These are phyloP conservation scores for Ifrita kowaldi DNA, from an alignment of 2,113 vertebrate genomes.

Conservation along the genomic window DNA sequence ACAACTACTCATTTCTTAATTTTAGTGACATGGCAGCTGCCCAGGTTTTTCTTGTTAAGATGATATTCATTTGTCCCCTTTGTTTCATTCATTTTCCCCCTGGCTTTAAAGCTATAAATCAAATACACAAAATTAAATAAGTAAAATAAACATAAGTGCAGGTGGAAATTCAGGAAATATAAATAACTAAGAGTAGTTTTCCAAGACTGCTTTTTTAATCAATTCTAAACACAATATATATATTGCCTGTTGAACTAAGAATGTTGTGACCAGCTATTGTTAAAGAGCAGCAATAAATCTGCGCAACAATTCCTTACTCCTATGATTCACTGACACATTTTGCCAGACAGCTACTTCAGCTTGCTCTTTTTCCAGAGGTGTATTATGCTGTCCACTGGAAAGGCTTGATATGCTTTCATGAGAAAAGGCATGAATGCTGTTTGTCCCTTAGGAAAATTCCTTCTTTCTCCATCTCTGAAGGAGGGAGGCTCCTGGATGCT, in stretches of 20 bases:
- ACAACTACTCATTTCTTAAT: conserved; percentile 36
- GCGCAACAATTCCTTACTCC: neutral
- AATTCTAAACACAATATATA: conserved; percentile 39
- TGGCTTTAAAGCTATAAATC: conserved; percentile 50
- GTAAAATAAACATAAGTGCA: conserved; percentile 45
- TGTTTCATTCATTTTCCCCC: conserved; percentile 26
- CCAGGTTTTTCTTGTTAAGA: conserved; percentile 60
- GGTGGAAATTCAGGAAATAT: conserved; percentile 63
- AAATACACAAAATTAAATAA: conserved; percentile 42
- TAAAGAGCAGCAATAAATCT: conserved; percentile 40
- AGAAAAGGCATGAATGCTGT: neutral
- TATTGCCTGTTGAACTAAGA: conserved; percentile 8
- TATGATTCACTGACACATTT: neutral
- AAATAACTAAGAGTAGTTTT: conserved; percentile 59
- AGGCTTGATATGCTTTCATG: neutral
- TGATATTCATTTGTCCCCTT: conserved; percentile 47
- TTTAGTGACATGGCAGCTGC: conserved; percentile 1
- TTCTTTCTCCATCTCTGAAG: neutral
- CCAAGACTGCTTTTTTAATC: conserved; percentile 61
- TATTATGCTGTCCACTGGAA: neutral
- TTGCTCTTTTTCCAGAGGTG: neutral
- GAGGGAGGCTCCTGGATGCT: neutral
- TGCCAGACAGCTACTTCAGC: neutral
- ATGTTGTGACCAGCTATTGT: conserved; percentile 44
- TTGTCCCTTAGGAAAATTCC: neutral